A percentile compares a stretch with the other conserved stretches of the same genome.
Evolutionary conservation across 1,140 invertebrate species (phyloP).

Genomic region (Rhagoletis zephyria): DNA sequence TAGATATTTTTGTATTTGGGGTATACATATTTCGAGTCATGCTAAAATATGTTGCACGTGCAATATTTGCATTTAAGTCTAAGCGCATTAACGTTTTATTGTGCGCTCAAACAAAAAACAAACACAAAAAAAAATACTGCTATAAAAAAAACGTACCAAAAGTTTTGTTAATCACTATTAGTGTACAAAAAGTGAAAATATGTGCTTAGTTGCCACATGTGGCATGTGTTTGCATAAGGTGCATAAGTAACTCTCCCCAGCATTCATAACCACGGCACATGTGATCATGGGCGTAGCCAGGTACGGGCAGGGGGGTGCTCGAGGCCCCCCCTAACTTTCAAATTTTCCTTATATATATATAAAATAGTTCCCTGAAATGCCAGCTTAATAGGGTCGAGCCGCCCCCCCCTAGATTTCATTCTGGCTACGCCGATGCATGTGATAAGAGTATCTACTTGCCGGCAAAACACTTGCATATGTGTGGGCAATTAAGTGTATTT

Average conservation of each 20-base stretch:
- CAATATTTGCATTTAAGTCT: constrained; percentile 62
- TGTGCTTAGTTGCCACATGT: constrained; percentile 34
- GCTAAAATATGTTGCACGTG: constrained; percentile 63
- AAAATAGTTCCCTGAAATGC: too few species aligned
- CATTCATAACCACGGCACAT: too few species aligned
- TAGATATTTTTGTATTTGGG: neutral
- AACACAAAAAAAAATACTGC: too few species aligned
- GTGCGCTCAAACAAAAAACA: constrained; percentile 22
- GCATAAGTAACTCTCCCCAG: neutral
- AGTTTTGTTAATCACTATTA: constrained; percentile 45
- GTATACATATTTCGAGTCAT: constrained; percentile 3
- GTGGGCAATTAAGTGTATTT: constrained; percentile 68
- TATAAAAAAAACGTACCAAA: neutral
- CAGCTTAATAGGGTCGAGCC: too few species aligned
- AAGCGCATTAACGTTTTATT: constrained; percentile 65
- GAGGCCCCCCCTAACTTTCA: too few species aligned
- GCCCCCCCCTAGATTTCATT: neutral
- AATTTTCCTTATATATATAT: too few species aligned
- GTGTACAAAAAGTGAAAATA: constrained; percentile 46
- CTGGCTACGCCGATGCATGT: neutral
- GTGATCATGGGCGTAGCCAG: too few species aligned
- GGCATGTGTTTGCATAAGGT: constrained; percentile 42
- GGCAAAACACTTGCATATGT: constrained; percentile 56
- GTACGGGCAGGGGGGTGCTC: too few species aligned
- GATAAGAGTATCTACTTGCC: neutral